Evolutionary conservation across 2,113 vertebrate genomes (phyloP), one percentile per base, ranked within the genome.

Genomic region (Cebidichthys violaceus): DNA sequence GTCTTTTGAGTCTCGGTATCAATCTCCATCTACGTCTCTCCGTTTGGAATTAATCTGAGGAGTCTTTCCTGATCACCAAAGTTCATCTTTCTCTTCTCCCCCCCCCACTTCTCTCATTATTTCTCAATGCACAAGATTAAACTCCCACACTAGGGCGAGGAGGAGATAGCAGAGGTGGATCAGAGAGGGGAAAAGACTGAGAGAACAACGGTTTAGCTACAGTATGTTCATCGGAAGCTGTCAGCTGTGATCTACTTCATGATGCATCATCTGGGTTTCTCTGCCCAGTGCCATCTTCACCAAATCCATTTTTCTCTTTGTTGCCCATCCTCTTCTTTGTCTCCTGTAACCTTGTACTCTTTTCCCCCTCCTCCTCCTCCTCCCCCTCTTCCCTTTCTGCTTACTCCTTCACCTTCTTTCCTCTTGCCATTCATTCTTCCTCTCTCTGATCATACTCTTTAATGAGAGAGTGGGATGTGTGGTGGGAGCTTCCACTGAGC

Each of bases 1-100:
- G 65, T 70, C 84, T 73, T 50, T 69, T 50, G 75, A 74, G 78
- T 79, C 71, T 37, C 67, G 6, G 59, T 76, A 91, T 91, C 86
- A 83, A 81, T 88, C 87, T 89, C 88, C 81, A 88, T 91, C 86
- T 78, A 29, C n/a, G 73, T 84, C 82, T 82, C 70, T 90, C 73
- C 50, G 69, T 86, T 88, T 86, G 81, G 87, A 87, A 87, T 86
- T 80, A 75, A 86, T 88, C 69, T 71, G 86, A 77, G 50, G 52
- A 41, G 77, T 83, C 52, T 78, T 79, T 85, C 83, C 81, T 88
- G 83, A 89, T 90, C 72, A 77, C 66, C 75, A 61, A 79, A 83
- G 81, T 85, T 78, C 79, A 81, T 84, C 89, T 85, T 75, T 82
- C 70, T 60, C 71, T 60, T 69, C 62, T 55, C 41, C 4, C 18